Percentiles rank a stretch among this genome's conserved stretches.
These are phyloP conservation scores for Bubo bubo DNA, from an alignment of 2,113 vertebrate genomes.

Conservation along the genomic window DNA sequence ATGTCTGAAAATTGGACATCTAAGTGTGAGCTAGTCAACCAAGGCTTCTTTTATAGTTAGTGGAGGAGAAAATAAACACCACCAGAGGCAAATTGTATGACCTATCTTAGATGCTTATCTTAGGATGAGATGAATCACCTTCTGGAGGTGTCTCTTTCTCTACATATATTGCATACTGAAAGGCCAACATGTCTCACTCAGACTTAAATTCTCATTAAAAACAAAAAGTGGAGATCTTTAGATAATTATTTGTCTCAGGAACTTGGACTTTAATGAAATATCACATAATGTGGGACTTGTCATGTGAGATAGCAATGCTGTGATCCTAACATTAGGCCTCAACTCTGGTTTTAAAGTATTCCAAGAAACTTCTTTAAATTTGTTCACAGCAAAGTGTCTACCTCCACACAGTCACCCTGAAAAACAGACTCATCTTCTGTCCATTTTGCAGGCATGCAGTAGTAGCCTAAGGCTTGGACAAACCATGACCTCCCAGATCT, in stretches of 20 bases:
- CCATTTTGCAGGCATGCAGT: not conserved
- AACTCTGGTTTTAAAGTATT: not conserved
- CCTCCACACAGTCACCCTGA: not conserved
- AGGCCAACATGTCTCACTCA: not conserved
- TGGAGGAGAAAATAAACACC: slow-evolving; percentile 22
- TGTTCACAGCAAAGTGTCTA: not conserved
- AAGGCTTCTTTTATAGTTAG: slow-evolving; percentile 2
- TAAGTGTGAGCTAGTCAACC: slow-evolving; percentile 2
- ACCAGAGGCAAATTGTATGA: not conserved
- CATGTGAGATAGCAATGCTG: not conserved
- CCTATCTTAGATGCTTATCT: slow-evolving; percentile 41
- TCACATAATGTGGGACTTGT: not conserved
- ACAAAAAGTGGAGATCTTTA: not conserved
- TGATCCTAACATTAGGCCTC: not conserved
- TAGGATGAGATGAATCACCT: slow-evolving; percentile 18
- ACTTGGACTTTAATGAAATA: not conserved
- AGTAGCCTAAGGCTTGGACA: slow-evolving; percentile 16
- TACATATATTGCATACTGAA: not conserved
- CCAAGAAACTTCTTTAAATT: not conserved
- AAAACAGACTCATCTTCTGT: not conserved
- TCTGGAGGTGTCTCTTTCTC: slow-evolving; percentile 26
- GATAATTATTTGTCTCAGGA: not conserved
- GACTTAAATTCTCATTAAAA: not conserved
- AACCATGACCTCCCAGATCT: not conserved
- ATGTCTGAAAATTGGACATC: not conserved